Evolutionary conservation across 2,888 invertebrate species (phyloP).

Genomic region (Maniola hyperantus): DNA sequence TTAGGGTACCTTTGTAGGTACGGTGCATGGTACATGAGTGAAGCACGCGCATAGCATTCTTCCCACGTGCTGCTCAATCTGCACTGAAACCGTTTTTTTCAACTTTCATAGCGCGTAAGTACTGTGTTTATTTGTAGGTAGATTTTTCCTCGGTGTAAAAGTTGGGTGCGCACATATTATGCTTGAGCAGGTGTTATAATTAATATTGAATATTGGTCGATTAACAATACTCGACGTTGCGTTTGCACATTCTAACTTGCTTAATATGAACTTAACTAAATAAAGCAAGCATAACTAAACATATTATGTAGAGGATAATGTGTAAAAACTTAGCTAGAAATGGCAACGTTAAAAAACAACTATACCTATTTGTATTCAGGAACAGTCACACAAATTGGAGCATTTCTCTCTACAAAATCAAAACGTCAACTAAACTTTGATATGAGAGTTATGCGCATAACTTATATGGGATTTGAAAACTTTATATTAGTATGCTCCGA

Average conservation of each 20-base stretch:
- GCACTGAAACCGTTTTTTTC: background rate
- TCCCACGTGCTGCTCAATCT: background rate
- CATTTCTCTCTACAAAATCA: constrained; percentile 1
- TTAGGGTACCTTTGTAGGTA: background rate
- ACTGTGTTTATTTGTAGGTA: too few species aligned
- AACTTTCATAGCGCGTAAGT: too few species aligned
- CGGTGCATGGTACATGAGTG: background rate
- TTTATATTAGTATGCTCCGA: constrained; percentile 14
- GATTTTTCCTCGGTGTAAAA: too few species aligned
- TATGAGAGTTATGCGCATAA: constrained; percentile 13
- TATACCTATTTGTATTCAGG: background rate
- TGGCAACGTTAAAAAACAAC: background rate
- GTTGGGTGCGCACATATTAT: too few species aligned
- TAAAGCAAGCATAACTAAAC: too few species aligned
- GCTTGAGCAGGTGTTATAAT: too few species aligned
- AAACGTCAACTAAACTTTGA: constrained; percentile 12
- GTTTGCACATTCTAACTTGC: too few species aligned
- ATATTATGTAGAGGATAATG: too few species aligned
- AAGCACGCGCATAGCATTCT: background rate
- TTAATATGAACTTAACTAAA: too few species aligned
- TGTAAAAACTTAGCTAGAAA: too few species aligned
- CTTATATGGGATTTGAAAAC: constrained; percentile 11
- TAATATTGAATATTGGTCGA: too few species aligned
- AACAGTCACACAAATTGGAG: background rate
- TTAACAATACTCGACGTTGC: too few species aligned